Percentiles rank a stretch among this genome's conserved stretches.
phyloP scores from a whole-genome alignment of 2,888 invertebrate genomes.

The Agrenia bidenticulata region DNA sequence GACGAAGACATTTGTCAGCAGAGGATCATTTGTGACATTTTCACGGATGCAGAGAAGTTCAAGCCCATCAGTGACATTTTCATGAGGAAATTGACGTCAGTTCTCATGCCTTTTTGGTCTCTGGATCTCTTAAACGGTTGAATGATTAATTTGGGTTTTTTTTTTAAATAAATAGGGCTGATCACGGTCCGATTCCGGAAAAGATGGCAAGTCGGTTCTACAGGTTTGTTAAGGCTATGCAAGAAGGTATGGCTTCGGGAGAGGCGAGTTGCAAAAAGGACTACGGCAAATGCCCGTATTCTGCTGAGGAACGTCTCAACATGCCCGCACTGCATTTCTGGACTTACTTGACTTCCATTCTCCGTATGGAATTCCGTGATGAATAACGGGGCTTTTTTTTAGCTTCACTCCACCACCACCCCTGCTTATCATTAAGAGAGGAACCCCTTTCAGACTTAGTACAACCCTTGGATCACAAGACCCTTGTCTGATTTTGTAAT shows the following conservation, averaged over 20 bases:
- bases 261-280: slow-evolving; percentile 46
- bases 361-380: slow-evolving; percentile 53
- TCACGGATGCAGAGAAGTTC: slow-evolving; percentile 53
- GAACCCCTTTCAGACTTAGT: too few relatives aligned
- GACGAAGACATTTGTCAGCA: slow-evolving; percentile 54
- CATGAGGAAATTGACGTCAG: slow-evolving; percentile 53
- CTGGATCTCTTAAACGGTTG: slow-evolving; percentile 3
- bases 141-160: not conserved
- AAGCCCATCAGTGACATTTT: slow-evolving; percentile 53
- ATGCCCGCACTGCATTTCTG: slow-evolving; percentile 54
- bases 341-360: slow-evolving; percentile 53
- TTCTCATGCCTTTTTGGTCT: too few relatives aligned
- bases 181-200: slow-evolving; percentile 51
- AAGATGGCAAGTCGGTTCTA: slow-evolving; percentile 53
- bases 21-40: slow-evolving; percentile 53
- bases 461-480: too few relatives aligned
- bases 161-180: slow-evolving; percentile 37
- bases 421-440: too few relatives aligned
- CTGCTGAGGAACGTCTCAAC: slow-evolving; percentile 52
- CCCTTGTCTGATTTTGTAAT: too few relatives aligned
- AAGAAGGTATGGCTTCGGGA: slow-evolving; percentile 53
- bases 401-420: too few relatives aligned
- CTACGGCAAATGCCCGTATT: slow-evolving; percentile 53
- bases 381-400: slow-evolving; percentile 35
- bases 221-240: slow-evolving; percentile 53